A percentile compares a stretch with the other conserved stretches of the same genome.
phyloP scores from a whole-genome alignment of 2,888 invertebrate species.

The Brachyptera risi region DNA sequence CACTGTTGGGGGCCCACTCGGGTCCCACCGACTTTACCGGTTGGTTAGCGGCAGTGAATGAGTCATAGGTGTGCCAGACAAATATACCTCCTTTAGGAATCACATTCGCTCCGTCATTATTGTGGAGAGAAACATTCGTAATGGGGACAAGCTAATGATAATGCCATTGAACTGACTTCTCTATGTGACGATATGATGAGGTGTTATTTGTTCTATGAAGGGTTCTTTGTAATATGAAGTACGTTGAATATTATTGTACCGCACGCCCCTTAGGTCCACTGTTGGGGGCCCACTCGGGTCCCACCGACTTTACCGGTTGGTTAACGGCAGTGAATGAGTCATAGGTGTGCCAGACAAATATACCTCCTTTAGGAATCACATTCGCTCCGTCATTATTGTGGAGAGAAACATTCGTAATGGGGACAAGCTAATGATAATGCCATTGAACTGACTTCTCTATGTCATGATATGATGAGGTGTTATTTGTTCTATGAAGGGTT shows the following conservation, averaged over 20 bases:
- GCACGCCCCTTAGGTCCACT: conserved; percentile 35
- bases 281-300: conserved; percentile 23
- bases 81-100: conserved; percentile 14
- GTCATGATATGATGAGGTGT: no score
- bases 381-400: background rate
- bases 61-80: conserved; percentile 34
- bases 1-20: conserved; percentile 28
- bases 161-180: no score
- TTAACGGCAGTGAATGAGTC: conserved; percentile 34
- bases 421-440: no score
- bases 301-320: conserved; percentile 35
- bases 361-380: conserved; percentile 2
- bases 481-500: no score
- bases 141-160: conserved; percentile 13
- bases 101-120: background rate
- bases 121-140: background rate
- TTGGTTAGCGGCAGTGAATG: conserved; percentile 34
- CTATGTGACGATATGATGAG: no score
- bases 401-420: background rate
- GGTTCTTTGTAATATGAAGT: no score
- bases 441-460: no score
- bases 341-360: conserved; percentile 32
- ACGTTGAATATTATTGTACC: no score
- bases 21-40: conserved; percentile 33
- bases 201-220: no score